A percentile compares a stretch with the other conserved stretches of the same genome.
Evolutionary conservation across 2,888 invertebrate genomes (phyloP).

Genomic region (Tenthredo scrophulariae): DNA sequence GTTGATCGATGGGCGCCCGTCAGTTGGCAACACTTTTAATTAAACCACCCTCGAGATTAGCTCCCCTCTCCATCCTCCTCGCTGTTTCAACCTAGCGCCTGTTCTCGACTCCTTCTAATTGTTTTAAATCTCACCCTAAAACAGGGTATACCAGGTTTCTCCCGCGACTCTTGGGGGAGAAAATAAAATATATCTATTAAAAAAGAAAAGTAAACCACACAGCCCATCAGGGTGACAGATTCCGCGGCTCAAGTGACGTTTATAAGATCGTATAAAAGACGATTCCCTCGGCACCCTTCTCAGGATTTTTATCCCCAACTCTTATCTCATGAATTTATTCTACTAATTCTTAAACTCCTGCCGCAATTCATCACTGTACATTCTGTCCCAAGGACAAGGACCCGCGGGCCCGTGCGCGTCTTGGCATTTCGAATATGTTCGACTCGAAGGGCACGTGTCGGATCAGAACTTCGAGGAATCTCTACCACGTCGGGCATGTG

Average conservation of each 20-base stretch:
- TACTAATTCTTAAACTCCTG: slow-evolving; percentile 14
- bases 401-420: slow-evolving; percentile 45
- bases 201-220: slow-evolving; percentile 59
- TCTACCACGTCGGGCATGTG: slow-evolving; percentile 73
- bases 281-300: slow-evolving; percentile 50
- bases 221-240: slow-evolving; percentile 76
- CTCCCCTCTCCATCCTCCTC: slow-evolving; percentile 66
- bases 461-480: slow-evolving; percentile 68
- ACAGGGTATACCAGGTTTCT: slow-evolving; percentile 56
- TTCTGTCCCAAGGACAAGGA: background rate
- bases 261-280: slow-evolving; percentile 68
- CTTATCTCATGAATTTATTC: slow-evolving; percentile 39
- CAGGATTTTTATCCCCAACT: slow-evolving; percentile 28
- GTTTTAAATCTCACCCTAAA: slow-evolving; percentile 76
- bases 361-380: slow-evolving; percentile 9
- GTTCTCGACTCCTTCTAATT: slow-evolving; percentile 73
- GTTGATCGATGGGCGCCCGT: slow-evolving; percentile 78
- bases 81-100: slow-evolving; percentile 51
- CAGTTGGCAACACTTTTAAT: slow-evolving; percentile 78
- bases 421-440: slow-evolving; percentile 59
- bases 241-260: slow-evolving; percentile 72
- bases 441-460: slow-evolving; percentile 58
- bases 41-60: slow-evolving; percentile 78
- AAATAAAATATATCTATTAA: slow-evolving; percentile 45
- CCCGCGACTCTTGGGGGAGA: slow-evolving; percentile 53